Evolutionary conservation across 2,113 vertebrate species (phyloP).

Genomic region (Aptenodytes forsteri): DNA sequence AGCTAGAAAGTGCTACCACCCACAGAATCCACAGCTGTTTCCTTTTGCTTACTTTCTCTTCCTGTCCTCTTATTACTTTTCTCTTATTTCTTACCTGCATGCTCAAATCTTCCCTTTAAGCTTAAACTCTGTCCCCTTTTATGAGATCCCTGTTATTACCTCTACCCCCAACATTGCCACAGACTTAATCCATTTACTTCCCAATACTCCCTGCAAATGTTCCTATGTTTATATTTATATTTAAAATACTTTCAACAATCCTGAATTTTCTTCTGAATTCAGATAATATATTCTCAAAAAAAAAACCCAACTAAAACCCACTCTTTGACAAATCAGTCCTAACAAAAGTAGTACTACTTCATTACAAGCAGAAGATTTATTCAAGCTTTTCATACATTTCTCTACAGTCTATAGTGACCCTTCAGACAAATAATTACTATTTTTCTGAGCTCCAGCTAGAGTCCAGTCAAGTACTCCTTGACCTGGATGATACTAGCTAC

Average conservation of each 20-base stretch:
- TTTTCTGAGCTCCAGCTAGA: background rate
- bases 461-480: background rate
- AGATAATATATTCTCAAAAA: background rate
- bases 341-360: background rate
- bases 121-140: background rate
- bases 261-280: background rate
- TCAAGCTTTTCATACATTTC: background rate
- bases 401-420: background rate
- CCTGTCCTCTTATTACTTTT: background rate
- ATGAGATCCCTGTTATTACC: background rate
- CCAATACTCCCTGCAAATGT: background rate
- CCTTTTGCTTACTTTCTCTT: background rate
- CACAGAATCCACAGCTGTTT: background rate
- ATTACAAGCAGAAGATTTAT: background rate
- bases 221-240: no score
- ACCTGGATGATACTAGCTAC: background rate
- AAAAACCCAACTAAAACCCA: accelerated
- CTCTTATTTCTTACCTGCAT: background rate
- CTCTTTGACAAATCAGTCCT: background rate
- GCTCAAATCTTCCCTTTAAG: background rate
- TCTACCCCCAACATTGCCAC: background rate
- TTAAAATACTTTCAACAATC: background rate
- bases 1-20: background rate
- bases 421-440: background rate
- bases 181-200: background rate